phyloP scores from a whole-genome alignment of 2,797 vertebrate genomes.

The Hoplostethus atlanticus region DNA sequence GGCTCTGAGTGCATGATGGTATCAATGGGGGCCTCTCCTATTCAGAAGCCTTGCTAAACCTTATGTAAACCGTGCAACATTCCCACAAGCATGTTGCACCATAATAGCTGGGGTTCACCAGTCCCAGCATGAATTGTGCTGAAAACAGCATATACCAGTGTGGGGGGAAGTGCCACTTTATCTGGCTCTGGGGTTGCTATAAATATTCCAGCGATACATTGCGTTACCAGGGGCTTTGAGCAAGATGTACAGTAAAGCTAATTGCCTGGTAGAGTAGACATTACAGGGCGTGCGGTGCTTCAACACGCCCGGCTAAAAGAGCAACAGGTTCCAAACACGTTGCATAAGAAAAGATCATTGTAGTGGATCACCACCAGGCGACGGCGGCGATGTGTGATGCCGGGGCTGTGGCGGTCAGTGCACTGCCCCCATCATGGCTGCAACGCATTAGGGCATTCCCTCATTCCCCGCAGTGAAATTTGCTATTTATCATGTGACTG shows the following conservation, averaged over 20 bases:
- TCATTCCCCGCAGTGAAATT: slow-evolving; percentile 71
- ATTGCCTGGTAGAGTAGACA: slow-evolving; percentile 37
- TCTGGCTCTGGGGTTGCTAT: slow-evolving; percentile 53
- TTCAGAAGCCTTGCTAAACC: slow-evolving; percentile 54
- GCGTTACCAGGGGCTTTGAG: slow-evolving; percentile 56
- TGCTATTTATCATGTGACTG: slow-evolving; percentile 72
- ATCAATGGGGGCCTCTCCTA: slow-evolving; percentile 38
- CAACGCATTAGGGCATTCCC: slow-evolving; percentile 75
- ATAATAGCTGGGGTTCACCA: slow-evolving; percentile 46
- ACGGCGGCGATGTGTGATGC: slow-evolving; percentile 25
- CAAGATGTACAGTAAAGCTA: slow-evolving; percentile 50
- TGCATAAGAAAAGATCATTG: slow-evolving; percentile 24
- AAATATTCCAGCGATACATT: slow-evolving; percentile 63
- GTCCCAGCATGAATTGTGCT: slow-evolving; percentile 54
- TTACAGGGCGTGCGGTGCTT: slow-evolving; percentile 34
- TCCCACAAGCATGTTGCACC: slow-evolving; percentile 51
- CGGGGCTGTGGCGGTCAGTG: slow-evolving; percentile 29
- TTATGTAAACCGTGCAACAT: slow-evolving; percentile 50
- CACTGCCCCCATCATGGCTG: slow-evolving; percentile 55
- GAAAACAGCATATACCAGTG: slow-evolving; percentile 4
- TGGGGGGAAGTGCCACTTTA: slow-evolving; percentile 23
- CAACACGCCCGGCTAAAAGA: slow-evolving; percentile 34
- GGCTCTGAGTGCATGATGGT: slow-evolving; percentile 10
- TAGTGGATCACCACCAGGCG: neutral
- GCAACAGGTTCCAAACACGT: slow-evolving; percentile 25